Base-by-base conservation (phyloP, 1,140 invertebrate species). In the Caerostris darwini region DNA sequence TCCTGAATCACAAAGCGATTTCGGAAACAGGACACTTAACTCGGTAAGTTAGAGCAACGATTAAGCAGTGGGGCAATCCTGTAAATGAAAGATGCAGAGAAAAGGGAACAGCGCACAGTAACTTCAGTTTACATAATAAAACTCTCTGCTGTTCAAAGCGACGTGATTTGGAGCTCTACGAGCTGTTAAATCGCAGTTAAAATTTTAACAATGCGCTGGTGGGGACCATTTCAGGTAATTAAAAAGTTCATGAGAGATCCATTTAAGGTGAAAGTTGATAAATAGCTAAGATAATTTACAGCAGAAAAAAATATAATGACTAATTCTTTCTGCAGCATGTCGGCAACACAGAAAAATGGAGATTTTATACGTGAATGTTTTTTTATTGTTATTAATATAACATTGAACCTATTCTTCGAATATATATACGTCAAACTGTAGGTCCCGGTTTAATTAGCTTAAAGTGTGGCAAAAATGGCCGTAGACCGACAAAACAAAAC, bases 111-210 rank as follows among this genome's bases (percentile, higher is more conserved):
- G 53, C 5, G 34, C 71, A 77, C 50, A 77, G 50, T 50, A 34
- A 10, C 14, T 61, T 77, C 50, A 77, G 71, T 5, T 34, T 77
- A 77, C 71, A 77, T 77, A 77, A 77, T 77, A 53, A 77, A 53
- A 77, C 53, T 50, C 34, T 77, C 71, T 5, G 7, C 19, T 77
- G 34, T 77, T 77, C 71, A 77, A 8, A 85, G 83, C 83, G 58
- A 85, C 17, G n/a, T 34, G 19, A 50, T 19, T 85, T 3, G 57
- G n/a, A 85, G 83, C 17, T 58, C 58, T 85, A 58, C 17, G 83
- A 85, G 56, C 54, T 85, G 7, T 85, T 85, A 59, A 85, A 59
- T 10, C n/a, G 83, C 19, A 10, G 83, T 34, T 34, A 14, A 14
- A 5, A 67, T 12, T 10, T 67, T 67, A 14, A 14, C 64, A 14